A percentile compares a stretch with the other conserved stretches of the same genome.
These are phyloP conservation scores for Notechis scutatus DNA, from an alignment of 2,113 vertebrate species.

Conservation along the genomic window DNA sequence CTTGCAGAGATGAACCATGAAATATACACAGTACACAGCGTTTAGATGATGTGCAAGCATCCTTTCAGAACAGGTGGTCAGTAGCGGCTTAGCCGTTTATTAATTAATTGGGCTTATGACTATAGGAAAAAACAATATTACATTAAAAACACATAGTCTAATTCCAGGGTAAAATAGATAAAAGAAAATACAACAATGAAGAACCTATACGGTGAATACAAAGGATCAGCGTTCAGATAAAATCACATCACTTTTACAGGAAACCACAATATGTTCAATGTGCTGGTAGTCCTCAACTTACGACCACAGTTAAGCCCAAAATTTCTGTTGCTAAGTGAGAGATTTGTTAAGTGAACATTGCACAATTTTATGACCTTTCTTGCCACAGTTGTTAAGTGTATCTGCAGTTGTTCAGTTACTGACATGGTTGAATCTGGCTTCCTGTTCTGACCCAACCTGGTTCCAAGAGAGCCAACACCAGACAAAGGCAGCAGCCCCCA, in stretches of 20 bases:
- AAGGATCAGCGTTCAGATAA: neutral
- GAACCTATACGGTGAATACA: neutral
- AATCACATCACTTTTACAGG: neutral
- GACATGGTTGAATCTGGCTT: neutral
- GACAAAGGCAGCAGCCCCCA: no score
- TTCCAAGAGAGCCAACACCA: no score
- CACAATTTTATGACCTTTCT: no score
- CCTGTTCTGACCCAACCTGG: neutral
- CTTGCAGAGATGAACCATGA: conserved; percentile 38
- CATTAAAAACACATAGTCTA: neutral
- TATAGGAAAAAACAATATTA: neutral
- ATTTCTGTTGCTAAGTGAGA: neutral
- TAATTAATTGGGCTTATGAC: neutral
- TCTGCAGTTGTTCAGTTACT: neutral
- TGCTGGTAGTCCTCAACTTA: neutral
- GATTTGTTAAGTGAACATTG: neutral
- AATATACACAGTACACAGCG: neutral
- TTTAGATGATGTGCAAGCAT: neutral
- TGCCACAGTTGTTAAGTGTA: neutral
- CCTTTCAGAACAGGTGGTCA: neutral
- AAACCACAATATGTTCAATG: neutral
- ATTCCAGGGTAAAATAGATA: neutral
- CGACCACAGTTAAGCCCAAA: neutral
- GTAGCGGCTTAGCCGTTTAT: neutral
- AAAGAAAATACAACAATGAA: neutral